A percentile compares a stretch with the other conserved stretches of the same genome.
phyloP scores from a whole-genome alignment of 2,113 vertebrate genomes.

The Pseudopodoces humilis region DNA sequence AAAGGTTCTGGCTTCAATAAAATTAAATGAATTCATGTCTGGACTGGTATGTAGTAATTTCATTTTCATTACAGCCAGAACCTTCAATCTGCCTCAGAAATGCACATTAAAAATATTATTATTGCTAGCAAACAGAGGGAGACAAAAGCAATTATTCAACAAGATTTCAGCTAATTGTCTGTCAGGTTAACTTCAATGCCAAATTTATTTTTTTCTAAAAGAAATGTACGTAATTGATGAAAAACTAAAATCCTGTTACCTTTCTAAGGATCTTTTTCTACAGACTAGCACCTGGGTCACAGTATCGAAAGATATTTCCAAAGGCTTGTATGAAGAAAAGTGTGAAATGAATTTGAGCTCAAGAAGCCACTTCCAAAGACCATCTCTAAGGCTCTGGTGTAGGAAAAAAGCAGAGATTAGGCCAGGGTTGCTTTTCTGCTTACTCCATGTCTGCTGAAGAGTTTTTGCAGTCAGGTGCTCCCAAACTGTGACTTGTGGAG shows the following conservation, averaged over 20 bases:
- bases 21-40: constrained; percentile 61
- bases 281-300: neutral
- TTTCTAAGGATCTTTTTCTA: neutral
- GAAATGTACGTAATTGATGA: neutral
- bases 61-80: constrained; percentile 50
- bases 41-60: constrained; percentile 52
- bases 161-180: constrained; percentile 29
- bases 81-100: constrained; percentile 41
- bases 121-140: constrained; percentile 42
- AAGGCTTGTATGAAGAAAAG: neutral
- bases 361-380: neutral
- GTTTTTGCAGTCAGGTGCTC: neutral
- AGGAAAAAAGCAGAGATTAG: neutral
- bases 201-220: neutral
- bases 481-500: neutral
- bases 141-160: constrained; percentile 38
- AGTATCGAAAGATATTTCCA: neutral
- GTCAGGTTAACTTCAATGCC: neutral
- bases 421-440: neutral
- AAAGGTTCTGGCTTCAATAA: constrained; percentile 63
- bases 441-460: neutral
- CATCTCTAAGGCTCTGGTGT: neutral
- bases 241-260: neutral
- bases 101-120: constrained; percentile 46
- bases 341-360: neutral